Evolutionary conservation across 1,140 invertebrate species (phyloP), one percentile per base, ranked within the genome.

Genomic region (Periplaneta americana): DNA sequence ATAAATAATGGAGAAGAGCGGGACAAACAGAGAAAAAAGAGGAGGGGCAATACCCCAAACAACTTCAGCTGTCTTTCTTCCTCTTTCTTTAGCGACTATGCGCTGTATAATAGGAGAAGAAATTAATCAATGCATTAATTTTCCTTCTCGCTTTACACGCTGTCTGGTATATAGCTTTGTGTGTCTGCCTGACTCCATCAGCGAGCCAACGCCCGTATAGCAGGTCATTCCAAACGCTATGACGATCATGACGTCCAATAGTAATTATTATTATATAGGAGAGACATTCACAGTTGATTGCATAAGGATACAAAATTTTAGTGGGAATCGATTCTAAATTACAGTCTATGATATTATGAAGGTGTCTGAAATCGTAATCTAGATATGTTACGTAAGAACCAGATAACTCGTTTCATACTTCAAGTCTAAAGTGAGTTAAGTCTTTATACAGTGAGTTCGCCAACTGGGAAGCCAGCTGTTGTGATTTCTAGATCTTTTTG

Each of bases 21-120:
- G 33, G 31, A 18, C 31, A 32, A 36, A 35, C 32, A 79, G 34
- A 66, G n/a, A 13, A 28, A 66, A n/a, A 66, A n/a, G 11, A 66
- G 48, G 28, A 66, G 22, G 22, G 35, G 48, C 18, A 77, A 13
- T 34, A 79, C 35, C 33, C 33, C 37, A 80, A 33, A 80, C 28
- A 37, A 31, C 18, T n/a, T 80, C 79, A 10, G 32, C 79, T 35
- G n/a, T 74, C 79, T 80, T 74, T 48, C 32, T 33, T 48, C 35
- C 35, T 35, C 75, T 9, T 22, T 22, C 75, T 36, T 33, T 77
- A 31, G 75, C 33, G 13, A 77, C 31, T 33, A 77, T 34, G 17
- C n/a, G 75, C 75, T 31, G 33, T 77, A 77, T 77, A 77, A 77
- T 77, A 77, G 35, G 75, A 77, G n/a, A 66, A 66, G n/a, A 31